Conservation (phyloP, 2,113 vertebrate genomes). For the Vidua macroura region DNA sequence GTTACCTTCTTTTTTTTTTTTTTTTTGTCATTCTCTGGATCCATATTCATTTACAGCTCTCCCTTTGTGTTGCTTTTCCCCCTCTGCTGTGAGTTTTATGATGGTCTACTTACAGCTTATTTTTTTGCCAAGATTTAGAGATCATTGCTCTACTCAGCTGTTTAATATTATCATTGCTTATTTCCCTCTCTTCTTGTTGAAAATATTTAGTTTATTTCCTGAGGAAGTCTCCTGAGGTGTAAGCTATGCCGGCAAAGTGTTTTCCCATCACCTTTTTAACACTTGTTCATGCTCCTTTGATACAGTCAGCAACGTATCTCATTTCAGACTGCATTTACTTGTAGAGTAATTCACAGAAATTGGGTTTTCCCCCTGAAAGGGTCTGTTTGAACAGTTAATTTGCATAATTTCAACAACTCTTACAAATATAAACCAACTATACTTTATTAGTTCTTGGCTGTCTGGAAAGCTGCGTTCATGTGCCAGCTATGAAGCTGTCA, state of each 20-base stretch:
- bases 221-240: not conserved
- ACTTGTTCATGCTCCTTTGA: not conserved
- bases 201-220: not conserved
- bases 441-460: not conserved
- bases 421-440: not conserved
- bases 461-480: not conserved
- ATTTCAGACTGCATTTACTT: not conserved
- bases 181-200: not conserved
- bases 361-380: not conserved
- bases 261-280: not conserved
- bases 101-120: not conserved
- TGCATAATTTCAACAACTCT: not conserved
- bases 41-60: not conserved
- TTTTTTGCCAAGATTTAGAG: not conserved
- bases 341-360: not conserved
- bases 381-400: not conserved
- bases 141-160: not conserved
- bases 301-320: not conserved
- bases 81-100: not conserved
- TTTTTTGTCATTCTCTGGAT: not conserved
- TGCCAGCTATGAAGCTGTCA: not conserved
- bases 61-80: not conserved
- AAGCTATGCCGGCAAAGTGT: not conserved
- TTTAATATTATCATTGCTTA: not conserved
- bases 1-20: not conserved